Percentiles rank a stretch among this genome's conserved stretches.
phyloP scores from a whole-genome alignment of 2,888 invertebrate genomes.

The Stomorhina lunata region DNA sequence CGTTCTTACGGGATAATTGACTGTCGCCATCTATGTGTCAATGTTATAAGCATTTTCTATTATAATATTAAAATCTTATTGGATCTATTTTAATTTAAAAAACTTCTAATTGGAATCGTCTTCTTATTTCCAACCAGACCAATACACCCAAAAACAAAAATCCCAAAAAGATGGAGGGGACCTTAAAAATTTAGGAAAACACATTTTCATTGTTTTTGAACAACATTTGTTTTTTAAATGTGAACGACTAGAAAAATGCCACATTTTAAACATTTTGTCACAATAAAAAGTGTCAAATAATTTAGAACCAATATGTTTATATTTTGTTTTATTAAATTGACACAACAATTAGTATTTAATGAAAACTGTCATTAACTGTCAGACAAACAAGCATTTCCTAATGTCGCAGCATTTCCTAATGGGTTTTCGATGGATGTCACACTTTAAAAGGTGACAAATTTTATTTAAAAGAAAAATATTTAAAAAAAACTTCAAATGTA shows the following conservation, averaged over 20 bases:
- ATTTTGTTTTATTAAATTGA: conserved; percentile 52
- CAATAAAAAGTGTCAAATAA: conserved; percentile 57
- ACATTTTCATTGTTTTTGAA: too few relatives aligned
- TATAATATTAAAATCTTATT: not conserved
- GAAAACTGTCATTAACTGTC: conserved; percentile 68
- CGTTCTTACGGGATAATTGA: too few relatives aligned
- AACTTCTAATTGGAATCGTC: not conserved
- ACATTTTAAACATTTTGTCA: not conserved
- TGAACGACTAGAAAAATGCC: conserved; percentile 15
- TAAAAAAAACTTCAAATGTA: too few relatives aligned
- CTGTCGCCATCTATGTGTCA: conserved; percentile 11
- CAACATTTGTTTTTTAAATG: conserved; percentile 6
- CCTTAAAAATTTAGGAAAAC: too few relatives aligned
- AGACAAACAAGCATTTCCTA: too few relatives aligned
- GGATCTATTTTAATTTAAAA: not conserved
- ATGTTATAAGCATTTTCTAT: not conserved
- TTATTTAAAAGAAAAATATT: too few relatives aligned
- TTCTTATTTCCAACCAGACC: too few relatives aligned
- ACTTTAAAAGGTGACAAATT: too few relatives aligned
- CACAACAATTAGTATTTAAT: conserved; percentile 67
- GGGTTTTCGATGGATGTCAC: conserved; percentile 65
- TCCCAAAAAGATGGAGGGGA: too few relatives aligned
- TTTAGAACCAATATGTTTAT: conserved; percentile 21
- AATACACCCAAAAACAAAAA: too few relatives aligned
- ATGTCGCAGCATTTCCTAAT: conserved; percentile 67